Evolutionary conservation across 1,140 invertebrate genomes (phyloP), one percentile per base, ranked within the genome.

Genomic region (Neodiprion pinetum): DNA sequence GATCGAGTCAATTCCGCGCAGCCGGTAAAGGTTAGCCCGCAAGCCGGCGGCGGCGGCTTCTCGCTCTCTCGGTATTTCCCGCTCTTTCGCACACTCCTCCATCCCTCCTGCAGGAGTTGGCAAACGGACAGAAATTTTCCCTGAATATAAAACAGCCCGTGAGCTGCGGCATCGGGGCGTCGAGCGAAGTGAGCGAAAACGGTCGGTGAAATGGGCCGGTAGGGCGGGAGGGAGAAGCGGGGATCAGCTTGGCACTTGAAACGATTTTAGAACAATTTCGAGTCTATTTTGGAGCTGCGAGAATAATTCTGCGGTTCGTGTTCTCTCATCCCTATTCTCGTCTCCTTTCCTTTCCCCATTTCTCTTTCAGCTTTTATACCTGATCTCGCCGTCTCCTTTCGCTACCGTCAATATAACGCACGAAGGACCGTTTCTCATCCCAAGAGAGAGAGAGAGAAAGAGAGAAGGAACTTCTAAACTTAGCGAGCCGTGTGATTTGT

Each of bases 1-100:
- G 86, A 88, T 89, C 85, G 87, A 88, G 88, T 89, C 87, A 85
- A 82, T 79, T 81, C 71, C 80, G 73, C 81, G 28, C 28, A 40
- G 28, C 28, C 28, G 28, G 28, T 40, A 40, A 40, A 40, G 28
- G 28, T 40, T 40, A 40, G 28, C 81, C 75, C 77, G 72, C 79
- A 77, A 77, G 79, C 77, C 76, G 70, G 74, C 79, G 76, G 68
- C 76, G 74, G 72, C 77, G 72, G 78, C 80, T 76, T 80, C 70
- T 11, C 78, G 75, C 67, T 68, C 12, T 10, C 14, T 28, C 17
- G 61, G 68, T 69, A 48, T 50, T 12, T 66, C 73, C 28, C 28
- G 28, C 28, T 40, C 28, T 40, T 40, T 40, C 28, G 28, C 5
- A 40, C 28, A 21, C 17, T 21, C 5, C 28, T 40, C 28, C 28